A percentile compares a stretch with the other conserved stretches of the same genome.
These are phyloP conservation scores for Mus pahari DNA, from an alignment of 2,113 vertebrate species.

Conservation along the genomic window DNA sequence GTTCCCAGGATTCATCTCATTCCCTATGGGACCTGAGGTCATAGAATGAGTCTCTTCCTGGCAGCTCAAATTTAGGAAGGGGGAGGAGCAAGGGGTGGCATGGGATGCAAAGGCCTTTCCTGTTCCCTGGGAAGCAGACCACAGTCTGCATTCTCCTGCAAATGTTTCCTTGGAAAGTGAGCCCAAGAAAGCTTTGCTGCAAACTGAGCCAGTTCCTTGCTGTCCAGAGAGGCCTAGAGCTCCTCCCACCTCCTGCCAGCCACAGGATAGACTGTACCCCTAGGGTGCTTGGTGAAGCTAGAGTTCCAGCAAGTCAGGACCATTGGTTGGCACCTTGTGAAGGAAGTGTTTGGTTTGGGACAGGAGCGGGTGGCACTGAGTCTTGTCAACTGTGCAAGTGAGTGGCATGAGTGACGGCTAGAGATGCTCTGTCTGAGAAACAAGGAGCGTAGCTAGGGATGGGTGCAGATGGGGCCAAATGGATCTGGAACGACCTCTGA, in stretches of 20 bases:
- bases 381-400: background rate
- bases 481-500: background rate
- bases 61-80: background rate
- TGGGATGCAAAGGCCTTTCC: background rate
- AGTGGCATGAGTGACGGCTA: background rate
- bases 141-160: background rate
- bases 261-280: background rate
- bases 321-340: accelerated
- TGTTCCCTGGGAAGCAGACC: background rate
- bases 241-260: background rate
- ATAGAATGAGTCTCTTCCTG: background rate
- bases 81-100: background rate
- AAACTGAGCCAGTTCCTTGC: background rate
- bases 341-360: background rate
- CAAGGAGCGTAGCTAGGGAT: background rate
- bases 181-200: background rate
- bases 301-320: background rate
- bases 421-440: background rate
- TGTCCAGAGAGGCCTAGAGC: background rate
- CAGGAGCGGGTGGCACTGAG: background rate
- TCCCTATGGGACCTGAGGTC: background rate
- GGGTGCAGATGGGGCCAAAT: background rate
- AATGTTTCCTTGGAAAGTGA: background rate
- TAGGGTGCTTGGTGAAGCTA: background rate
- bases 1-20: background rate